Percentiles rank a stretch among this genome's conserved stretches.
These are phyloP conservation scores for Acomys russatus DNA, from an alignment of 2,797 vertebrate genomes.

Conservation along the genomic window DNA sequence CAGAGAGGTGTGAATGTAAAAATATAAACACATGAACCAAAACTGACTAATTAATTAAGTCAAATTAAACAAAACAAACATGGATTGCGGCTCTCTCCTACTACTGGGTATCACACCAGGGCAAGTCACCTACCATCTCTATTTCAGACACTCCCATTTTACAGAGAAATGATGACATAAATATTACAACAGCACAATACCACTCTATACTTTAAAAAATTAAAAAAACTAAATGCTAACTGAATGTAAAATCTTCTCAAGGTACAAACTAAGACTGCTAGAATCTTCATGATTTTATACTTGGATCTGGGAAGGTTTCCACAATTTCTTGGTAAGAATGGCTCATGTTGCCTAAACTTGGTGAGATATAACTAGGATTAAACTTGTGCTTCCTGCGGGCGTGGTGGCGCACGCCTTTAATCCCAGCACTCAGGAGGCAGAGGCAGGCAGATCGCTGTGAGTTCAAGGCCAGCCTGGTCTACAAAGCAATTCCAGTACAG, in stretches of 20 bases:
- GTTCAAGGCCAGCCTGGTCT: too few species aligned
- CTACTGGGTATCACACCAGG: not conserved
- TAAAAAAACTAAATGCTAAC: not conserved
- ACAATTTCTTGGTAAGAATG: slow-evolving; percentile 1
- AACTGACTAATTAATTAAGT: not conserved
- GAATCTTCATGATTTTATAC: not conserved
- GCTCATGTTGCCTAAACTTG: not conserved
- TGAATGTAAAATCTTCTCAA: not conserved
- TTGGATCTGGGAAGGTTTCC: not conserved
- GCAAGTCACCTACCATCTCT: not conserved
- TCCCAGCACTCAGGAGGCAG: too few species aligned
- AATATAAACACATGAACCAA: not conserved
- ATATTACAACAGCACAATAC: not conserved
- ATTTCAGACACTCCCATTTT: slow-evolving; percentile 29
- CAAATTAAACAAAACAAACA: not conserved
- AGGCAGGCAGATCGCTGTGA: too few species aligned
- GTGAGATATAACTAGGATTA: not conserved
- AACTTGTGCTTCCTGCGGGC: not conserved
- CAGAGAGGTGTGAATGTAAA: not conserved
- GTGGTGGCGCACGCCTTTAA: too few species aligned
- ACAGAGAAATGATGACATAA: not conserved
- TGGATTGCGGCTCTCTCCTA: not conserved
- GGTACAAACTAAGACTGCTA: not conserved
- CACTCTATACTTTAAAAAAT: not conserved
- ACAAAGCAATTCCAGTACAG: too few species aligned